Evolutionary conservation across 2,888 invertebrate species (phyloP), one percentile per base, ranked within the genome.

Genomic region (Mythimna ferrago): DNA sequence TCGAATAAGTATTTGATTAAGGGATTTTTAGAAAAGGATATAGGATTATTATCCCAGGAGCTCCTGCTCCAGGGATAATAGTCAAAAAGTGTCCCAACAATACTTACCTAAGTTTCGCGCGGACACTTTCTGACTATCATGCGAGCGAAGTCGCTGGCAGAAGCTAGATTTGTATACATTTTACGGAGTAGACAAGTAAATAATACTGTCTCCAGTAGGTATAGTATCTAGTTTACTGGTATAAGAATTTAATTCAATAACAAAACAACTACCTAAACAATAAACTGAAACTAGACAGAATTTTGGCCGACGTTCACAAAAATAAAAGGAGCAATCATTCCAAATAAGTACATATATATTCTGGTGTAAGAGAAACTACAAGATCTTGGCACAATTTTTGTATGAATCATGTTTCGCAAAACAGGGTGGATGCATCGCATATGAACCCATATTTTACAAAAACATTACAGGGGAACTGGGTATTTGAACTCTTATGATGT

Each of bases 341-440:
- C 57, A 64, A 76, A 81, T 73, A 79, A 77, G 76, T 66, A 75
- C 81, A 85, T 84, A 85, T 81, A 77, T 83, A 83, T 84, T 81
- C 84, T 56, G 38, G 19, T 68, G 54, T 67, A 69, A 48, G 61
- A 77, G 67, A 73, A 76, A 67, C 78, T 73, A 75, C 76, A 70
- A 57, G 67, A n/a, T 84, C 82, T 84, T 87, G 88, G 88, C 88
- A 85, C 82, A 73, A 76, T 84, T 84, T 87, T 84, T 83, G 75
- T 83, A 80, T 80, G 66, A 85, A 74, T 85, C 84, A 86, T 81
- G 66, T 81, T 85, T 83, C 60, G 44, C 63, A 66, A 74, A 67
- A 75, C 32, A 71, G 35, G 56, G 26, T 71, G 81, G 74, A 86
- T 84, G 80, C 84, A 82, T 83, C 84, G 82, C 83, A 86, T 86